Percentiles rank a stretch among this genome's conserved stretches.
Evolutionary conservation across 53 echinoderm and acorn worm species (phyloP).

Genomic region (Astropecten irregularis): DNA sequence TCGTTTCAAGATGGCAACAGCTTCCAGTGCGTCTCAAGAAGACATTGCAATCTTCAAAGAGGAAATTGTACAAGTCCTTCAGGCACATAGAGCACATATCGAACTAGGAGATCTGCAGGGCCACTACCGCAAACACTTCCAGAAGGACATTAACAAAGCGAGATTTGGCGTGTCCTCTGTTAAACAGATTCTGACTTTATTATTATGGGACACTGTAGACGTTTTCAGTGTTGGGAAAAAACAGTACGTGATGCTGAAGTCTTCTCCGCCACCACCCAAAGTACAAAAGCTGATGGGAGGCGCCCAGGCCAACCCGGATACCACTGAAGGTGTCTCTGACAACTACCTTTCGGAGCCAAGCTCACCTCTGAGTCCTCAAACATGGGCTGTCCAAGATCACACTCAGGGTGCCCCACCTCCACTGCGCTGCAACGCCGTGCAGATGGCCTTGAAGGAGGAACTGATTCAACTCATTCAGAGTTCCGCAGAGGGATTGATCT

Average conservation of each 20-base stretch:
- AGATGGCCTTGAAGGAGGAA: slow-evolving; percentile 6
- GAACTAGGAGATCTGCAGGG: slow-evolving; percentile 6
- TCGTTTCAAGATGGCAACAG: neutral
- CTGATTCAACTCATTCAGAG: slow-evolving; percentile 7
- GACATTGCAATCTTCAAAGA: neutral
- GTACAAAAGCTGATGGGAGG: neutral
- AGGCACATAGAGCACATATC: neutral
- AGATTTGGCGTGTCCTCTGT: slow-evolving; percentile 22
- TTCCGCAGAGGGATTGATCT: neutral
- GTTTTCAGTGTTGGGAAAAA: neutral
- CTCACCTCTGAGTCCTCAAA: too few relatives aligned
- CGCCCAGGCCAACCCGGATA: neutral
- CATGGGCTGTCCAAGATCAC: too few relatives aligned
- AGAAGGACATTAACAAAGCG: slow-evolving; percentile 14
- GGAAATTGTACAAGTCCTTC: slow-evolving; percentile 8
- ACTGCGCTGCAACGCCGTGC: too few relatives aligned
- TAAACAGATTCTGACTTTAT: slow-evolving; percentile 11
- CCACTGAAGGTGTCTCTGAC: neutral
- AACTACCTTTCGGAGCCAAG: too few relatives aligned
- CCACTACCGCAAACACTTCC: neutral
- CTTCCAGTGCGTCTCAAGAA: neutral
- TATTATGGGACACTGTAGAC: slow-evolving; percentile 18
- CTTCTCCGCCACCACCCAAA: neutral
- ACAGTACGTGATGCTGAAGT: neutral
- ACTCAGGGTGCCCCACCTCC: too few relatives aligned